Base-by-base conservation (phyloP, 2,797 vertebrate species). In the Chelon labrosus region DNA sequence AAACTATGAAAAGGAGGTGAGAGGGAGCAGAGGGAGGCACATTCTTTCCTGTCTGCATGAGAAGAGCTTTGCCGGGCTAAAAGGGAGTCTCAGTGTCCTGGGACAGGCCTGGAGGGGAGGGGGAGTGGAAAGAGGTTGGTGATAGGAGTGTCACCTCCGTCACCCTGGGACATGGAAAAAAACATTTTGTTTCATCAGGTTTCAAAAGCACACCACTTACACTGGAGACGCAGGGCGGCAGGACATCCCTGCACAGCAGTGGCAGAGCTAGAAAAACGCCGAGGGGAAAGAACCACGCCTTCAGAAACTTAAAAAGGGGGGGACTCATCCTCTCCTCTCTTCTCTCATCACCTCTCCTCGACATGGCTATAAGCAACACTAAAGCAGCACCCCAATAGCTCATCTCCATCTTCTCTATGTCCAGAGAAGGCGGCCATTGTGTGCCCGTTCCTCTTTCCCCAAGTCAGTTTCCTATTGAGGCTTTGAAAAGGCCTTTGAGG, bases 401-500 rank as follows among this genome's bases (percentile, higher is more conserved):
- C 91, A 89, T 89, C 94, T 93, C 93, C 90, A 92, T 94, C 93
- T 93, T 92, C 93, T 93, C 89, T 91, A 86, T 94, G 91, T 94
- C 92, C 88, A 93, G 93, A 93, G 94, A 95, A 95, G 92, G 93
- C 92, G 2, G 88, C 88, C 95, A 94, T 96, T 96, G 95, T 96
- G 93, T 89, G 83, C 69, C 85, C 76, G 84, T 90, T 92, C 88
- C 91, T 93, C 93, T 94, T 69, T 92, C 91, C 92, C 91, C 82
- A 90, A 95, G 95, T 95, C 95, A 92, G 94, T 94, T 95, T 95
- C 94, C 94, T 89, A 93, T 95, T 93, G 95, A 94, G 90, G 85
- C 82, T 82, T 90, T 95, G 94, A 96, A 96, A 96, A 93, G 89
- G 90, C 91, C 94, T 95, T 95, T 95, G 94, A 95, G 93, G 93